Percentiles rank a stretch among this genome's conserved stretches.
Evolutionary conservation across 1,140 invertebrate genomes (phyloP).

Genomic region (Papilio glaucus): DNA sequence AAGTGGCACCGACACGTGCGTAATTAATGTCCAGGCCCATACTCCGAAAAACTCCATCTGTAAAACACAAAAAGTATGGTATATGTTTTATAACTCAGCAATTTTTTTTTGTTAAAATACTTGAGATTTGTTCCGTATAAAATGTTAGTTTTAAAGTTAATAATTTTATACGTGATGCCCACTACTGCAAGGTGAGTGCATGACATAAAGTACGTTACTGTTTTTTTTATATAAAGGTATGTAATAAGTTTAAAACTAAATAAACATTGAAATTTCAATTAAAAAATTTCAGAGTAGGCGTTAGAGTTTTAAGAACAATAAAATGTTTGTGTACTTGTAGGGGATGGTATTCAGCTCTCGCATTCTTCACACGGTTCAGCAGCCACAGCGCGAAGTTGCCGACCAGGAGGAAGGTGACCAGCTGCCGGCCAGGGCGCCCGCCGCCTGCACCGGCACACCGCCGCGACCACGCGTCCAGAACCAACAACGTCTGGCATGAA

Average conservation of each 20-base stretch:
- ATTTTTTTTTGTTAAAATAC: too few relatives aligned
- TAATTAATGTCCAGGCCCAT: conserved; percentile 90
- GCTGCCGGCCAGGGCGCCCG: conserved; percentile 88
- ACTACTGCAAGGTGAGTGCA: too few relatives aligned
- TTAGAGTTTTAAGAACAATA: too few relatives aligned
- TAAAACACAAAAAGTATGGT: conserved; percentile 41
- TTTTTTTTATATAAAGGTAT: too few relatives aligned
- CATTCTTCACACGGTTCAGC: conserved; percentile 88
- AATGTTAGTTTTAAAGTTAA: too few relatives aligned
- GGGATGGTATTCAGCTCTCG: conserved; percentile 86
- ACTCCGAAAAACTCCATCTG: conserved; percentile 87
- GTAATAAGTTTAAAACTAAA: too few relatives aligned
- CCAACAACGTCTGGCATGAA: conserved; percentile 90
- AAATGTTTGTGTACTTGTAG: conserved; percentile 62
- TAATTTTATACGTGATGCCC: too few relatives aligned
- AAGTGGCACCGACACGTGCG: conserved; percentile 88
- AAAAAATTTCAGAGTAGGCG: too few relatives aligned
- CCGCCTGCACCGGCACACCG: conserved; percentile 84
- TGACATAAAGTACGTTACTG: too few relatives aligned
- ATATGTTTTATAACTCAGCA: neutral
- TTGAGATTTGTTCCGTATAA: too few relatives aligned
- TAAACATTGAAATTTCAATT: too few relatives aligned
- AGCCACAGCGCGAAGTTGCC: conserved; percentile 92
- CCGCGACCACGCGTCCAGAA: conserved; percentile 89
- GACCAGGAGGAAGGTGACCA: conserved; percentile 91